These are phyloP conservation scores for Tanypteryx hageni DNA, from an alignment of 2,888 invertebrate genomes.

Conservation along the genomic window DNA sequence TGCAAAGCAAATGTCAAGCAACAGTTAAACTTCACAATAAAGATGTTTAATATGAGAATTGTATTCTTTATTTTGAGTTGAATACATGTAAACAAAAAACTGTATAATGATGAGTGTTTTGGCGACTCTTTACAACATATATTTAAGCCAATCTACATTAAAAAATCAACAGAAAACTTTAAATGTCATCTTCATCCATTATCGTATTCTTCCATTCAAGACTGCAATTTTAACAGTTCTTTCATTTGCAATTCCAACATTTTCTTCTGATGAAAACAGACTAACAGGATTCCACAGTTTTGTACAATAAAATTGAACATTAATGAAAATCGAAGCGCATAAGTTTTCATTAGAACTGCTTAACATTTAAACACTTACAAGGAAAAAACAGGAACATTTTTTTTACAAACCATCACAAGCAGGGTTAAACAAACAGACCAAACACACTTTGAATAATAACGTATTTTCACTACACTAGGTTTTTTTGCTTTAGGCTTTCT, in stretches of 20 bases:
- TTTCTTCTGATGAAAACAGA: background rate
- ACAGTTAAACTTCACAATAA: too few relatives aligned
- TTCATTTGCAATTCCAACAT: background rate
- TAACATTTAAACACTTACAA: background rate
- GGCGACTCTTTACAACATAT: background rate
- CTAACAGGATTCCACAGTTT: constrained; percentile 58
- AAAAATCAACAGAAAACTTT: background rate
- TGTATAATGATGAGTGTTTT: background rate
- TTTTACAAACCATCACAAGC: constrained; percentile 22
- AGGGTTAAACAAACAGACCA: constrained; percentile 16
- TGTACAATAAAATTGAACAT: background rate
- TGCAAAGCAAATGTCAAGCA: too few relatives aligned
- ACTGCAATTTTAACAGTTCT: background rate
- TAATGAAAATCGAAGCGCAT: background rate
- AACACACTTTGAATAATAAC: background rate
- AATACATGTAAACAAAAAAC: background rate
- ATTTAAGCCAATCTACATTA: background rate
- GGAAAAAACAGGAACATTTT: constrained; percentile 32
- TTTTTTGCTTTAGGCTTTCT: background rate
- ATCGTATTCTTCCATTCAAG: constrained; percentile 20
- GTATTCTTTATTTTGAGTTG: too few relatives aligned
- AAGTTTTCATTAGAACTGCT: background rate
- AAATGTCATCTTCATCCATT: background rate
- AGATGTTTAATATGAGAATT: too few relatives aligned
- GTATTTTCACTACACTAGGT: background rate